These are phyloP conservation scores for Bucorvus abyssinicus DNA, from an alignment of 2,797 vertebrate species.

Conservation along the genomic window DNA sequence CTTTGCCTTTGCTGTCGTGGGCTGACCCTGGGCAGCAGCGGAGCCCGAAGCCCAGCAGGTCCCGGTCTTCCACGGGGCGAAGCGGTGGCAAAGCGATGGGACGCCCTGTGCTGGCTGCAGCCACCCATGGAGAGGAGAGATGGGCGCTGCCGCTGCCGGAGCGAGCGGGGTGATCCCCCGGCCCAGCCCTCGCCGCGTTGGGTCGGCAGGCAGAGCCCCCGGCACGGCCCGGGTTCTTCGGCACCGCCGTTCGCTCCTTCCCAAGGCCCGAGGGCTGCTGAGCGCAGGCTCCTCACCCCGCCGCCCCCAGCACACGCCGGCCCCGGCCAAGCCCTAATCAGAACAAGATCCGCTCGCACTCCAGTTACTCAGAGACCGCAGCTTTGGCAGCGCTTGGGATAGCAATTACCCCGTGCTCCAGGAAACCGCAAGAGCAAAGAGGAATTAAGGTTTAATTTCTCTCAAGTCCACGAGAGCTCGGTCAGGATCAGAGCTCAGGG, in stretches of 20 bases:
- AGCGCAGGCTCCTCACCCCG: background rate
- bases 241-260: background rate
- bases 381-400: constrained; percentile 1
- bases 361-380: constrained; percentile 26
- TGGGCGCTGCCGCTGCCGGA: background rate
- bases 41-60: background rate
- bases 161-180: accelerated
- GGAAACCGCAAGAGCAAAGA: constrained; percentile 51
- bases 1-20: accelerated
- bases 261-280: background rate
- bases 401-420: constrained; percentile 35
- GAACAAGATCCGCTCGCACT: constrained; percentile 9
- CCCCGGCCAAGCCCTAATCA: background rate
- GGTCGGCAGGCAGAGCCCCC: background rate
- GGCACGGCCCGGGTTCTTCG: accelerated
- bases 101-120: accelerated
- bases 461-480: background rate
- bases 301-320: background rate
- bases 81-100: accelerated
- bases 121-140: accelerated
- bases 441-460: constrained; percentile 39
- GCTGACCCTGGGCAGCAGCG: too few species aligned
- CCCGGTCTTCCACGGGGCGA: accelerated
- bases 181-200: background rate
- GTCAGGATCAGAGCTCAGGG: background rate